Conservation (phyloP, 1,140 invertebrate species). For the Micrasema longulum region DNA sequence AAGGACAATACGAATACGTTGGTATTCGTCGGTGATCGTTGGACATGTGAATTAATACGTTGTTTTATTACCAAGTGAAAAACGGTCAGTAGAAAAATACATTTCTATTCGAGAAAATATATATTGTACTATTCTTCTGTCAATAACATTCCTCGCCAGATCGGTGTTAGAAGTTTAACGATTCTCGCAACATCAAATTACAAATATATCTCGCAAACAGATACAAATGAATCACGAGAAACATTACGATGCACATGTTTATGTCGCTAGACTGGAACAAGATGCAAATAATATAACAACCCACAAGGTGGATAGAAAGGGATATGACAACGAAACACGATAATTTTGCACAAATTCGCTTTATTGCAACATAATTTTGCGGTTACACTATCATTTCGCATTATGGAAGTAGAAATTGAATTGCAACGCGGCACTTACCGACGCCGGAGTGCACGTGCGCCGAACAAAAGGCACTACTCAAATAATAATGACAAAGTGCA, state of each 20-base stretch:
- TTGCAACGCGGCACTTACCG: constrained; percentile 8
- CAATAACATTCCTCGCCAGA: no score
- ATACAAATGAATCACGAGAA: no score
- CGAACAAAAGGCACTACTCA: constrained; percentile 16
- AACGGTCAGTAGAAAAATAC: no score
- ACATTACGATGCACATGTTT: no score
- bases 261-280: background rate
- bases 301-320: constrained; percentile 9
- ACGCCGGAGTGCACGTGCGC: constrained; percentile 8
- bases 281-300: background rate
- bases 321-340: constrained; percentile 4
- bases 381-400: constrained; percentile 18
- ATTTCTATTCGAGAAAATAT: no score
- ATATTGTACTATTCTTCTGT: no score
- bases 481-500: constrained; percentile 19
- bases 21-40: no score
- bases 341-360: constrained; percentile 18
- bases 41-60: no score
- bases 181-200: no score
- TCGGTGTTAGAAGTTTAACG: no score
- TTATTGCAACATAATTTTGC: constrained; percentile 26
- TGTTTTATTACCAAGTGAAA: no score
- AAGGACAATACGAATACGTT: constrained; percentile 5
- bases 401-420: constrained; percentile 14
- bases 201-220: no score